Evolutionary conservation across 1,140 invertebrate species (phyloP), one percentile per base, ranked within the genome.

Genomic region (Eumeta japonica): DNA sequence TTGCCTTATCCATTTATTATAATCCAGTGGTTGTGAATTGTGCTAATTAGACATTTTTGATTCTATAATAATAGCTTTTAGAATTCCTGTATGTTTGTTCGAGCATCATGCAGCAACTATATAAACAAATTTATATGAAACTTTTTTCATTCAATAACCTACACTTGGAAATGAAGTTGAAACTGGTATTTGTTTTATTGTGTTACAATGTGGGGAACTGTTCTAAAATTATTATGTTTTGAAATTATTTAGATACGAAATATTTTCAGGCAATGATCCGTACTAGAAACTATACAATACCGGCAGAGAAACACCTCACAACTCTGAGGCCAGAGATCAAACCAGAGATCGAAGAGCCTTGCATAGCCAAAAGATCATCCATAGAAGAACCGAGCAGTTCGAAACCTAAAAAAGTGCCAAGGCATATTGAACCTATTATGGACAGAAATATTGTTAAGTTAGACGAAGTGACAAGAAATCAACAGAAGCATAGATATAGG

Each of bases 401-500:
- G 17, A 50, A 35, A 28, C 53, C 58, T 0, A 55, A 56, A 46
- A 75, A 70, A 42, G 42, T 68, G 1, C 73, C 73, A 0, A 43
- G 63, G 1, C 64, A 66, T 11, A 19, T 70, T 3, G 55, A 65
- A 10, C 64, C 68, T 0, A n/a, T n/a, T n/a, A 71, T 58, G 37
- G 38, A 56, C 9, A 45, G 43, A 1, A 62, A 68, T 13, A 66
- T 76, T 12, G 39, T 72, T 3, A 72, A 65, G 0, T 34, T 76
- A 9, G 62, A 67, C 28, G 58, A 63, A 20, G 46, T 50, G 12
- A 67, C 57, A 0, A 63, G 72, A 37, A 76, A 75, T 39, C 62
- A 73, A 38, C 62, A 60, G 48, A 76, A 75, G 33, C 53, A 73
- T 37, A 49, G 70, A 28, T 75, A 67, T 38, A 57, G 72, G 37